Evolutionary conservation across 2,797 vertebrate genomes (phyloP).

Genomic region (Sebastes taczanowskii): DNA sequence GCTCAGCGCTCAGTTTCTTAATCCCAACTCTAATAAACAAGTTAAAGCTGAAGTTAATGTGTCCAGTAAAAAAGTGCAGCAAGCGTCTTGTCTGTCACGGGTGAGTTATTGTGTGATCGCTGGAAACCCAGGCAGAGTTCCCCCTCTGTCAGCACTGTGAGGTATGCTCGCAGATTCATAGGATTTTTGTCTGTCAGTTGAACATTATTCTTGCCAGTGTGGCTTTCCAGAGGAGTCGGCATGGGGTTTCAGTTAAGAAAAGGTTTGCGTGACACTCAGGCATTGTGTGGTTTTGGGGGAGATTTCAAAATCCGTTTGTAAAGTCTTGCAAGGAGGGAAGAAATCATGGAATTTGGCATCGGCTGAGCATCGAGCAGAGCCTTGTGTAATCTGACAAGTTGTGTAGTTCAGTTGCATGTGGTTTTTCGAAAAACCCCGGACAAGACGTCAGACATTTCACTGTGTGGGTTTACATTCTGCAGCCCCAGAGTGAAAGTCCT

Average conservation of each 20-base stretch:
- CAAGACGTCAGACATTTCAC: constrained; percentile 59
- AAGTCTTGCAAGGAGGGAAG: constrained; percentile 56
- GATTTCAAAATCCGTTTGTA: constrained; percentile 59
- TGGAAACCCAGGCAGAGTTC: constrained; percentile 50
- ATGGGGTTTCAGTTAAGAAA: constrained; percentile 54
- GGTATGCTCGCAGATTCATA: constrained; percentile 40
- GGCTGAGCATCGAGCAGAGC: constrained; percentile 37
- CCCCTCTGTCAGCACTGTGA: constrained; percentile 40
- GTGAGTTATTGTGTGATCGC: constrained; percentile 35
- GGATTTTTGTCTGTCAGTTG: constrained; percentile 46
- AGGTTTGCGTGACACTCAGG: constrained; percentile 69
- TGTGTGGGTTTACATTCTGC: constrained; percentile 54
- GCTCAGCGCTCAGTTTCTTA: constrained; percentile 61
- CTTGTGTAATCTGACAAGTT: constrained; percentile 68
- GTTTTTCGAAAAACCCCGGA: constrained; percentile 45
- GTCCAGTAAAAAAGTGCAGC: constrained; percentile 59
- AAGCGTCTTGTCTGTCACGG: constrained; percentile 22
- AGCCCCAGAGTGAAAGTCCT: constrained; percentile 49
- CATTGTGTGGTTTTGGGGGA: constrained; percentile 61
- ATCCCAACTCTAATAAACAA: constrained; percentile 75
- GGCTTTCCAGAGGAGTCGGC: constrained; percentile 54
- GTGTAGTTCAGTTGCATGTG: constrained; percentile 59
- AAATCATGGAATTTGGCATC: constrained; percentile 63
- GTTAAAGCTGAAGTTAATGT: constrained; percentile 65
- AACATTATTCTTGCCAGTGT: constrained; percentile 52